Evolutionary conservation across 2,888 invertebrate species (phyloP).

Genomic region (Eristalis intricaria): DNA sequence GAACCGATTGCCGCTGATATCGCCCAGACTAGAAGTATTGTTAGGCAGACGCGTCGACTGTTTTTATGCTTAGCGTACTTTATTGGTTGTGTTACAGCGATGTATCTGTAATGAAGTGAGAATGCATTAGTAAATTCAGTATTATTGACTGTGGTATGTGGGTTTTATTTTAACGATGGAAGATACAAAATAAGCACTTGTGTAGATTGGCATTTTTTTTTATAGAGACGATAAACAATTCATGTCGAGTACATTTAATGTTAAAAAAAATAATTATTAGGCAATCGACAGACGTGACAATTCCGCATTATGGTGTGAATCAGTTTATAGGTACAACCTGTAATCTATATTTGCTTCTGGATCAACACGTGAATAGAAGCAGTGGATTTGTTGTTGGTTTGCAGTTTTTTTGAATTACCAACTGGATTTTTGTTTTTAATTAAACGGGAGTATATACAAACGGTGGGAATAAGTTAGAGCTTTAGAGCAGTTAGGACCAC

Average conservation of each 20-base stretch:
- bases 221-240: neutral
- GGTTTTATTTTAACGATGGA: neutral
- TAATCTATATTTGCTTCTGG: too few species aligned
- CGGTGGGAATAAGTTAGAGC: too few species aligned
- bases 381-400: too few species aligned
- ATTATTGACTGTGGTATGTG: neutral
- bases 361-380: too few species aligned
- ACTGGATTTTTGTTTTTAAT: too few species aligned
- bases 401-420: too few species aligned
- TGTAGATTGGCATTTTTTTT: neutral
- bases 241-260: too few species aligned
- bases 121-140: neutral
- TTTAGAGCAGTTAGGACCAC: too few species aligned
- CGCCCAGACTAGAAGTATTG: conserved; percentile 97
- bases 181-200: neutral
- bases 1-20: conserved; percentile 97
- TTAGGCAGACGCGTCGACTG: conserved; percentile 95
- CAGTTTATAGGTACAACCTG: too few species aligned
- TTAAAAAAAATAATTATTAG: neutral
- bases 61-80: conserved; percentile 99
- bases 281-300: too few species aligned
- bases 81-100: conserved; percentile 99
- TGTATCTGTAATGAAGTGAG: conserved; percentile 89
- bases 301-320: too few species aligned
- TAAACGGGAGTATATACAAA: too few species aligned